Base-by-base conservation (phyloP, 2,113 vertebrate species). In the Gavialis gangeticus region DNA sequence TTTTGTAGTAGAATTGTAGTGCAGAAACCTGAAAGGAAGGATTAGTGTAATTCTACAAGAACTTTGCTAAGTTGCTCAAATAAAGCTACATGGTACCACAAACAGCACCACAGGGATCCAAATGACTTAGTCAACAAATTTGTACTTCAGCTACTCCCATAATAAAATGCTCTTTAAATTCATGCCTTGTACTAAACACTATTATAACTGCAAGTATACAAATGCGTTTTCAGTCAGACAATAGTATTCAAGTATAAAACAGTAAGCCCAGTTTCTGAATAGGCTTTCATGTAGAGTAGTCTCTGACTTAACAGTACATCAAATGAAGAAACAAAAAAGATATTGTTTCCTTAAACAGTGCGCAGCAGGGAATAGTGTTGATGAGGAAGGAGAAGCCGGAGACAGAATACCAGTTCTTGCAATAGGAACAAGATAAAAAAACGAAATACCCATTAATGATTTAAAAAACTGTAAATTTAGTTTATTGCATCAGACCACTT, bases 221-320 rank as follows among this genome's bases (percentile, higher is more conserved):
- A 94, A 84, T 71, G 60, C 88, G 81, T 91, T 93, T 94, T 75
- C 91, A 91, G 25, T 92, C 89, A 91, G 77, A 96, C 88, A 94
- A 92, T 2, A n/a, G 86, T 34, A 67, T 66, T 96, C 73, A 67
- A 87, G 78, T 71, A 93, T 58, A 90, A 95, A 92, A 58, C 59
- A 93, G 2, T 76, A 79, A 63, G 91, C 58, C 69, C 37, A 81
- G 81, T 63, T 57, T 82, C 58, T 92, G 90, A 93, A 86, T 60
- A 91, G 88, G 73, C 73, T 95, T 95, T 93, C 85, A 95, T 79
- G 73, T 75, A 63, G 93, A 94, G 77, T 6, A 96, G 82, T 59
- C 88, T 89, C 27, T 95, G 85, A 93, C 85, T 94, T 89, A 76
- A 94, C 46, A n/a, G 85, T 83, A 27, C 82, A 34, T 9, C 83